Evolutionary conservation across 2,888 invertebrate species (phyloP).

Genomic region (Philereme transversata): DNA sequence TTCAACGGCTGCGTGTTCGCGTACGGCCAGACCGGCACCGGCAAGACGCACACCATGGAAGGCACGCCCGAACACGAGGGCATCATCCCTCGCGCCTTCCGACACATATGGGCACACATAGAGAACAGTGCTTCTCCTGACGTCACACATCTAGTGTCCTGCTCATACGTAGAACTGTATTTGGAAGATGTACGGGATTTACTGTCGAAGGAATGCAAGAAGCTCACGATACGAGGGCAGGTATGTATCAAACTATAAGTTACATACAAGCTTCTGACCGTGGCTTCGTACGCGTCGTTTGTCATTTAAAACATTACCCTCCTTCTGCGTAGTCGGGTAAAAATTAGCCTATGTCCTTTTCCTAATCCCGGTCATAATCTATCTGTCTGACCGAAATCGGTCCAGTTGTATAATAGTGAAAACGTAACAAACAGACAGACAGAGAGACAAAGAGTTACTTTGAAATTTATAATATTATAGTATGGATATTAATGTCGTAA

Average conservation of each 20-base stretch:
- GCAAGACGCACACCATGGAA: conserved; percentile 91
- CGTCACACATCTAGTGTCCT: conserved; percentile 97
- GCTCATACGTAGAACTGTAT: conserved; percentile 98
- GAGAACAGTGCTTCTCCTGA: conserved; percentile 91
- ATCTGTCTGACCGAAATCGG: too few relatives aligned
- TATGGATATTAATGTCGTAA: too few relatives aligned
- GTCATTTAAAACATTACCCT: too few relatives aligned
- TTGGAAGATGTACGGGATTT: conserved; percentile 93
- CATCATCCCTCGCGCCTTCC: conserved; percentile 97
- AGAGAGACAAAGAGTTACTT: too few relatives aligned
- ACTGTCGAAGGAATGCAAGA: conserved; percentile 89
- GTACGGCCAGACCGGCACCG: conserved; percentile 99
- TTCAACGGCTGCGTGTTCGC: conserved; percentile 99
- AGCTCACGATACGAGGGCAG: conserved; percentile 85
- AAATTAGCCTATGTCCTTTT: too few relatives aligned
- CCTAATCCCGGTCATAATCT: too few relatives aligned
- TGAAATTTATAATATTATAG: too few relatives aligned
- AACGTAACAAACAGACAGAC: too few relatives aligned
- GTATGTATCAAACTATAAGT: conserved; percentile 45
- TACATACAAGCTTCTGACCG: too few relatives aligned
- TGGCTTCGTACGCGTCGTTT: too few relatives aligned
- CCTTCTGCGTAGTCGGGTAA: too few relatives aligned
- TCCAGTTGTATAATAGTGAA: too few relatives aligned
- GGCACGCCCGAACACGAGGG: conserved; percentile 89
- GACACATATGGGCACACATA: conserved; percentile 98